phyloP scores from a whole-genome alignment of 2,113 vertebrate species.

The Halcyon malimbica region DNA sequence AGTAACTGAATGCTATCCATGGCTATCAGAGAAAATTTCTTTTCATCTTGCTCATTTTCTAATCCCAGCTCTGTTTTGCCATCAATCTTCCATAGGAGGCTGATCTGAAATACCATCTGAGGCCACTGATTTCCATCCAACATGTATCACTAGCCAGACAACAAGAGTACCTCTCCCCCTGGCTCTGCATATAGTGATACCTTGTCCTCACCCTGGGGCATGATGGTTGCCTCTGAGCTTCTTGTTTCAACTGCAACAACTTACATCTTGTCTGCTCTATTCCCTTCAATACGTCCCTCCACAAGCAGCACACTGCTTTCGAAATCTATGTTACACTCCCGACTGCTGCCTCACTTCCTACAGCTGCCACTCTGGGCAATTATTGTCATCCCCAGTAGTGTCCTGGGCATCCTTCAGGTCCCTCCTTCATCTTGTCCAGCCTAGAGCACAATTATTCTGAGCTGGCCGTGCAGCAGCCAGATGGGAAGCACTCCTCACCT shows the following conservation, averaged over 20 bases:
- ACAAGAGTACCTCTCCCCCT: neutral
- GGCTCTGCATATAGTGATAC: neutral
- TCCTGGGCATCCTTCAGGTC: neutral
- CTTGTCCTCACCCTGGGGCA: neutral
- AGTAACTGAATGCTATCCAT: neutral
- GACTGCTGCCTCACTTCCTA: neutral
- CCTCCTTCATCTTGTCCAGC: neutral
- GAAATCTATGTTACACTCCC: neutral
- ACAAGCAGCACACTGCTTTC: neutral
- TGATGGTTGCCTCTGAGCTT: neutral
- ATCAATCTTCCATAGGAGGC: neutral
- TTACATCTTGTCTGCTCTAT: neutral
- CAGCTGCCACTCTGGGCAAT: neutral
- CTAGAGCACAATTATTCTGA: neutral
- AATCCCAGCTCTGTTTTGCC: neutral
- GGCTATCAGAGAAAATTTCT: neutral
- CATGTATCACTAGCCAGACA: rapidly evolving
- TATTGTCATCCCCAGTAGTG: neutral
- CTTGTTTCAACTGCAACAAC: neutral
- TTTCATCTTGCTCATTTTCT: neutral
- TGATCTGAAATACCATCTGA: neutral
- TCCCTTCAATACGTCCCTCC: neutral
- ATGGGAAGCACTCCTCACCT: neutral
- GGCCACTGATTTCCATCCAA: neutral
- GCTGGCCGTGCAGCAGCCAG: neutral